phyloP scores from a whole-genome alignment of 1,140 invertebrate species.

The Pseudomyrmex gracilis region DNA sequence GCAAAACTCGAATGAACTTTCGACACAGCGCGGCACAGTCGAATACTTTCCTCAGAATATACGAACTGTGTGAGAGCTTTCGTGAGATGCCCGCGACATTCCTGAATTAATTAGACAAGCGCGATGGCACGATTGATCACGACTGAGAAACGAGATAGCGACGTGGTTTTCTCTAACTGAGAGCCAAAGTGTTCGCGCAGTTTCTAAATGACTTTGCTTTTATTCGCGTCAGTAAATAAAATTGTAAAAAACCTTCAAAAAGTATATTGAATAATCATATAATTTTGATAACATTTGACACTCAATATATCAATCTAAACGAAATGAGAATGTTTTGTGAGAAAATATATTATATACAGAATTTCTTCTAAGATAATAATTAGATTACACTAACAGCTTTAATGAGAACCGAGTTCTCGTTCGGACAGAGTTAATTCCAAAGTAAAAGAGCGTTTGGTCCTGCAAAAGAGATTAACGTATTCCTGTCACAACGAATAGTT shows the following conservation, averaged over 20 bases:
- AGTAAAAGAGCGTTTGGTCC: slow-evolving; percentile 75
- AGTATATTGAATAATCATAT: background rate
- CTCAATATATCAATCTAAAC: background rate
- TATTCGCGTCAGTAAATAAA: background rate
- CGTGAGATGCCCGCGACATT: slow-evolving; percentile 20
- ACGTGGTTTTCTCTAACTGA: no score
- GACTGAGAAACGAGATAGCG: background rate
- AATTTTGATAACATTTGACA: background rate
- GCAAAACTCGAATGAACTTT: background rate
- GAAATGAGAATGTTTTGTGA: no score
- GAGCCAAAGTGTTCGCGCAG: background rate
- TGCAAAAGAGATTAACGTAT: slow-evolving; percentile 72
- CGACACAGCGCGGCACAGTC: background rate
- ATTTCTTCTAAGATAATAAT: slow-evolving; percentile 48
- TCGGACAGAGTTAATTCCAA: slow-evolving; percentile 68
- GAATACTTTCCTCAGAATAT: background rate
- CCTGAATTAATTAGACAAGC: slow-evolving; percentile 54
- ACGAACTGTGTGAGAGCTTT: background rate
- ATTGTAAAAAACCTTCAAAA: background rate
- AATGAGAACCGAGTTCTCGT: slow-evolving; percentile 3
- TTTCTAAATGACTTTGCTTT: background rate
- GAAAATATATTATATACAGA: background rate
- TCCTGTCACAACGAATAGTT: slow-evolving; percentile 24
- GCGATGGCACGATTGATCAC: background rate
- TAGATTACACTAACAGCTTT: slow-evolving; percentile 18